A percentile compares a stretch with the other conserved stretches of the same genome.
Evolutionary conservation across 2,113 vertebrate genomes (phyloP).

Genomic region (Leucopternis melanops): DNA sequence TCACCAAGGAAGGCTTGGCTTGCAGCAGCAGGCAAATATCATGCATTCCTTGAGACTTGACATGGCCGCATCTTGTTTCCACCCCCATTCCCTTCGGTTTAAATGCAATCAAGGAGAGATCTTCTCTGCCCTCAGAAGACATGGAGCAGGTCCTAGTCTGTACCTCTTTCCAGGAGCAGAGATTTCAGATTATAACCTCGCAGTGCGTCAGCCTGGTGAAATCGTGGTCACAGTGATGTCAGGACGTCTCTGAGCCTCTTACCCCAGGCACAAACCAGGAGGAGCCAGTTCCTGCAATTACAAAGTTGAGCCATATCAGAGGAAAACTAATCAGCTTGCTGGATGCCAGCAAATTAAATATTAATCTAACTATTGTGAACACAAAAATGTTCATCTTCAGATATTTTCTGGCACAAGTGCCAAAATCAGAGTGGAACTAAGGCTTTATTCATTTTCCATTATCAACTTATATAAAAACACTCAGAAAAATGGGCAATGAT

Average conservation of each 20-base stretch:
- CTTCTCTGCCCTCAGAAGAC: not conserved
- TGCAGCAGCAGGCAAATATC: not conserved
- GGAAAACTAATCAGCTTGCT: slow-evolving; percentile 35
- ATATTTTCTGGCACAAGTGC: slow-evolving; percentile 32
- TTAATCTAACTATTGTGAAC: slow-evolving; percentile 34
- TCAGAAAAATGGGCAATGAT: slow-evolving; percentile 48
- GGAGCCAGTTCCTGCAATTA: slow-evolving; percentile 15
- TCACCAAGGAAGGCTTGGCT: not conserved
- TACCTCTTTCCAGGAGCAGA: not conserved
- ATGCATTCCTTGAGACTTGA: not conserved
- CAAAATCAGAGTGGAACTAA: slow-evolving; percentile 39
- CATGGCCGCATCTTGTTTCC: not conserved
- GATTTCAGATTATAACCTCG: not conserved
- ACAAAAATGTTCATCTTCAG: slow-evolving; percentile 42
- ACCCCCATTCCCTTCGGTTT: not conserved
- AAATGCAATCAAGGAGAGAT: not conserved
- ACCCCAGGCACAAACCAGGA: not conserved
- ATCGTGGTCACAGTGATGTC: not conserved
- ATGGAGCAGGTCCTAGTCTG: not conserved
- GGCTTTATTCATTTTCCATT: slow-evolving; percentile 43
- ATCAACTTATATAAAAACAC: slow-evolving; percentile 54
- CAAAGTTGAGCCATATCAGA: not conserved
- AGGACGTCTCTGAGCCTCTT: not conserved
- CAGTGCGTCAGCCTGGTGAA: not conserved
- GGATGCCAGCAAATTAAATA: slow-evolving; percentile 49